Evolutionary conservation across 2,888 invertebrate genomes (phyloP), one percentile per base, ranked within the genome.

Genomic region (Tanytarsus gracilentus): DNA sequence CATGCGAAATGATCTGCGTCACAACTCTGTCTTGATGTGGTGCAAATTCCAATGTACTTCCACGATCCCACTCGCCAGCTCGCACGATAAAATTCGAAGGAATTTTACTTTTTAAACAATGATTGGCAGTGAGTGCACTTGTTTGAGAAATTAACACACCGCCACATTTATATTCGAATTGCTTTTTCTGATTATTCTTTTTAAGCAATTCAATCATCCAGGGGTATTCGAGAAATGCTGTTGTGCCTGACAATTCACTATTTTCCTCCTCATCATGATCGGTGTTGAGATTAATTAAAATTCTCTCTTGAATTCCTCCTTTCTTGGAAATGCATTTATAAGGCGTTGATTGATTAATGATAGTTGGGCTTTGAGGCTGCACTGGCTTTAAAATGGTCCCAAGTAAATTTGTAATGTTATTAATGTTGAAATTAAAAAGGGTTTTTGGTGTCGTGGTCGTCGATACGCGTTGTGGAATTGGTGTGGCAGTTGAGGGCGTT

Each of bases 21-120:
- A 86, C 82, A 1, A 76, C 72, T 0, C 85, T 75, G 65, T 87
- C 85, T 67, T 87, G 85, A 68, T 83, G 82, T 0, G 82, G 79
- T 61, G 76, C 80, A 0, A 82, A 75, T 67, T 88, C 88, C 33
- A 77, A 78, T 9, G 77, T 79, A 1, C 81, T 82, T 68, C 83
- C 83, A 0, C 86, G 82, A 70, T 89, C 88, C 85, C 88, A 89
- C 69, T 88, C 88, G 0, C 88, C 88, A 0, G 85, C 82, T 0
- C 88, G 76, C 0, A 84, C 64, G 29, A 77, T 65, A 23, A 68
- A 58, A 27, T 66, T 0, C 84, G 84, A 66, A 88, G 84, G 60
- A 92, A 87, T 16, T 92, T 76, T 0, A 16, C 23, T 21, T 58
- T 58, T 58, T 7, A 44, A 7, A 29, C 58, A 58, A 23, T 58